Conservation (phyloP, 1,140 invertebrate species). For the Littorina saxatilis region DNA sequence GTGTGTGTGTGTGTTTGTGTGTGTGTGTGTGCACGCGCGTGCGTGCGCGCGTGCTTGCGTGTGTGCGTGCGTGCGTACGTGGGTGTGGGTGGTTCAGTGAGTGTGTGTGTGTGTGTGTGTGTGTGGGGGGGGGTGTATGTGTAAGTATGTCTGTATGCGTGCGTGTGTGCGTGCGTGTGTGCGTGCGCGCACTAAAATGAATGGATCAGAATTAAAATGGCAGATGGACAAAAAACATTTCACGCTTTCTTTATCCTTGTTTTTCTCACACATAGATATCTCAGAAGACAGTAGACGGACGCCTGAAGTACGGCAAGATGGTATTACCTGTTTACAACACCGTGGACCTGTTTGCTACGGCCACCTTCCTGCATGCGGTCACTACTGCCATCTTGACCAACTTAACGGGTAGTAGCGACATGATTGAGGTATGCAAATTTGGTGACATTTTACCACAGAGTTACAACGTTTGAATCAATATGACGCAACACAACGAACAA, state of each 20-base stretch:
- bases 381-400: neutral
- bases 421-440: neutral
- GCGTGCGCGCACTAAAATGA: too few relatives aligned
- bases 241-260: too few relatives aligned
- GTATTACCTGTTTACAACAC: conserved; percentile 6
- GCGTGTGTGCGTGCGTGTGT: too few relatives aligned
- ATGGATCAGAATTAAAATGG: too few relatives aligned
- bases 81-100: neutral
- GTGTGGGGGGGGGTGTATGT: neutral
- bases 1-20: conserved; percentile 11
- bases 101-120: conserved; percentile 12
- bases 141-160: neutral
- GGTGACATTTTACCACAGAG: neutral
- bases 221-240: too few relatives aligned
- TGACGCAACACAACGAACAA: too few relatives aligned
- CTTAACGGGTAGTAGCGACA: neutral
- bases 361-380: conserved; percentile 8
- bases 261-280: too few relatives aligned
- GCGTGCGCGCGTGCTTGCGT: conserved; percentile 2
- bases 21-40: neutral
- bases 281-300: neutral
- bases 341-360: neutral
- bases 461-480: too few relatives aligned
- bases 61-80: conserved; percentile 1
- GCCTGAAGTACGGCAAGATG: neutral